Evolutionary conservation across 2,797 vertebrate species (phyloP).

Genomic region (Channa striata): DNA sequence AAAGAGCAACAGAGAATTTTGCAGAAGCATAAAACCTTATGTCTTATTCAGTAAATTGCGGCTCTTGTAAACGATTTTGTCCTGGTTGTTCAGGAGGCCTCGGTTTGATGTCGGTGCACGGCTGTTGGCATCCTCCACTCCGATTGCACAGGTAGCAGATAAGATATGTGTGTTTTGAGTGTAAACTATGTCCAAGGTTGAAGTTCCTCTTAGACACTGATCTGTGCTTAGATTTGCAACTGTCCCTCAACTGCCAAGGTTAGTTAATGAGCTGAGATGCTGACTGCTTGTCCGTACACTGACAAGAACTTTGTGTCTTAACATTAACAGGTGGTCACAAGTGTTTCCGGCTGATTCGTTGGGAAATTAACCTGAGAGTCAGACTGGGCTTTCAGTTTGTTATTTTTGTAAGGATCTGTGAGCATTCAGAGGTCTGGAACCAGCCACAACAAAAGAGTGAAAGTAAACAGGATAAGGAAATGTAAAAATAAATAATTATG

Average conservation of each 20-base stretch:
- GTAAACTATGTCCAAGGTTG: constrained; percentile 58
- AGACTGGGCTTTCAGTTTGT: background rate
- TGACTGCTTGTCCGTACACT: background rate
- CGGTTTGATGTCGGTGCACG: background rate
- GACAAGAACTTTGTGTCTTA: background rate
- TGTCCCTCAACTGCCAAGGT: constrained; percentile 27
- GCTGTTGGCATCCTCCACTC: constrained; percentile 15
- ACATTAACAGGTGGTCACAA: background rate
- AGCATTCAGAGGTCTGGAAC: background rate
- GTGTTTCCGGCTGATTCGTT: background rate
- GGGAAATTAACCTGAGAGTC: background rate
- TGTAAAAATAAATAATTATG: background rate
- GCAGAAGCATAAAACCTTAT: background rate
- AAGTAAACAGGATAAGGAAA: background rate
- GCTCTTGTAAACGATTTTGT: background rate
- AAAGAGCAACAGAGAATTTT: background rate
- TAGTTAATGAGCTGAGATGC: constrained; percentile 20
- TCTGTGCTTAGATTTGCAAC: constrained; percentile 42
- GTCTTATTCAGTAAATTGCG: background rate
- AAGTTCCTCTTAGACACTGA: constrained; percentile 43
- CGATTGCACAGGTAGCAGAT: constrained; percentile 60
- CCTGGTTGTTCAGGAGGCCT: constrained; percentile 10
- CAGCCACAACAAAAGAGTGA: background rate
- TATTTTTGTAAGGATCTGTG: background rate
- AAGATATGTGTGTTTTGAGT: constrained; percentile 62